These are phyloP conservation scores for Atractosteus spatula DNA, from an alignment of 2,113 vertebrate species.

Conservation along the genomic window DNA sequence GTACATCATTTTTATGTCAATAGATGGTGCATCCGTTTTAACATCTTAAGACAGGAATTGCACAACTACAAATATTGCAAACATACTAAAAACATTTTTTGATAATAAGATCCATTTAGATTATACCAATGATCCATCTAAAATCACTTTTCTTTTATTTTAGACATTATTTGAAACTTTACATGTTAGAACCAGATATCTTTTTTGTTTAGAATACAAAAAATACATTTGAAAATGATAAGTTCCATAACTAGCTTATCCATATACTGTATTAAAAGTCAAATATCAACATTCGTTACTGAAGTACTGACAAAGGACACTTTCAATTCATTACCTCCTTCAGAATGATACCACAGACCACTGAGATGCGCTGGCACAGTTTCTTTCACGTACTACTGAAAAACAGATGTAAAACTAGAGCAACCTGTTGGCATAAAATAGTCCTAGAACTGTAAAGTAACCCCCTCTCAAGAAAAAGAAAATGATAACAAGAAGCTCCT, in stretches of 20 bases:
- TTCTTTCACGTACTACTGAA: no score
- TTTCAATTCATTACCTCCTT: no score
- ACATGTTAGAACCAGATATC: conserved; percentile 57
- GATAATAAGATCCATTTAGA: conserved; percentile 54
- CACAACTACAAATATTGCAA: conserved; percentile 58
- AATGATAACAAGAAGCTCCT: background rate
- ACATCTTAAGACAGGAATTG: conserved; percentile 57
- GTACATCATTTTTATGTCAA: conserved; percentile 49
- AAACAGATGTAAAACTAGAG: no score
- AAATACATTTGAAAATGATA: conserved; percentile 62
- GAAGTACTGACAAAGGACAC: no score
- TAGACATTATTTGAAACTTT: conserved; percentile 39
- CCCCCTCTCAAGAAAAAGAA: background rate
- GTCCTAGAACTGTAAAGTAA: background rate
- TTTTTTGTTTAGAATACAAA: conserved; percentile 61
- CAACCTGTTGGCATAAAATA: no score
- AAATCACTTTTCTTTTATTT: conserved; percentile 37
- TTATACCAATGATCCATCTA: conserved; percentile 52
- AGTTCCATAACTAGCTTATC: conserved; percentile 29
- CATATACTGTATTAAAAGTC: no score
- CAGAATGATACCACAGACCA: no score
- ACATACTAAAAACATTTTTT: conserved; percentile 52
- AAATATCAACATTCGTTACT: no score
- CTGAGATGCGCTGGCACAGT: no score
- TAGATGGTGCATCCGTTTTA: conserved; percentile 73